Evolutionary conservation across 2,888 invertebrate genomes (phyloP), one percentile per base, ranked within the genome.

Genomic region (Sesia apiformis): DNA sequence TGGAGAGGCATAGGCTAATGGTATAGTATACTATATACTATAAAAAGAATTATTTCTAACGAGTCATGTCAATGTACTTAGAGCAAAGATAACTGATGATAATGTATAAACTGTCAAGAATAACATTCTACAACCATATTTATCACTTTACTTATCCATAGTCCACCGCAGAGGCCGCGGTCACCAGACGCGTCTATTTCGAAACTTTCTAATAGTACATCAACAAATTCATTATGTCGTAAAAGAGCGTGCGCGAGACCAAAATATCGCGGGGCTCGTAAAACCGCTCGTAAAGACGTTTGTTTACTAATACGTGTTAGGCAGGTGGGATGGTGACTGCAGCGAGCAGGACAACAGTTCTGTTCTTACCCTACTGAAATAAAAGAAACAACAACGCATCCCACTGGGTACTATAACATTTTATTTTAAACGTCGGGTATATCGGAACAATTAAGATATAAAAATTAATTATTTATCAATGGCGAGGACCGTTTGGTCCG

Each of bases 201-300:
- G 73, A 84, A 84, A 87, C 86, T 87, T 87, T 85, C 86, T 85
- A 85, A 85, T 84, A 87, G 88, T 88, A 86, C 88, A 89, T 89
- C 87, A 89, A 88, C 87, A 84, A 87, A 89, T 89, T 89, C 87
- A 89, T 88, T 89, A 88, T 87, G 87, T 89, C 89, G 88, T 89
- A 88, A 89, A 88, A 78, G 76, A 77, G 74, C 82, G 80, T 77
- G 81, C 77, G 81, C 85, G 82, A 83, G 86, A 86, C 89, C 85
- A 81, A 89, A 89, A 89, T 88, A 89, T 87, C 88, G 86, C 81
- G 83, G 84, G 84, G 59, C 71, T 86, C 88, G 84, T 88, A 89
- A 89, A 89, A 79, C 77, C 78, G 84, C 78, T 87, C 89, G 87
- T 89, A 89, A 89, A 89, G 84, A 78, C 87, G 87, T 88, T 87